Evolutionary conservation across 2,113 vertebrate species (phyloP).

Genomic region (Petrocephalus microphthalmus): DNA sequence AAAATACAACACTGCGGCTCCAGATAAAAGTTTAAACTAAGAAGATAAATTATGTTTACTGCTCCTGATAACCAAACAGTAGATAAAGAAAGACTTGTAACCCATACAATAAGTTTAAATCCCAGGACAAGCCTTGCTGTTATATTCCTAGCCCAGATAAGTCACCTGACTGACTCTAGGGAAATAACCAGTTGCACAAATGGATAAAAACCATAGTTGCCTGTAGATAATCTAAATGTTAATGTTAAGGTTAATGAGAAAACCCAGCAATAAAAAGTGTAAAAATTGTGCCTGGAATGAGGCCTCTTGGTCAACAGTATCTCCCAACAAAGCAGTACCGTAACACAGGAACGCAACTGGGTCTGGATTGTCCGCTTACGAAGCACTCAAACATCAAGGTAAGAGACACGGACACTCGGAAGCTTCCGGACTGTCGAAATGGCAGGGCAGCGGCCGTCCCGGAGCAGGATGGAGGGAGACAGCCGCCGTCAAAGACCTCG

Average conservation of each 20-base stretch:
- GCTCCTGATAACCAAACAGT: neutral
- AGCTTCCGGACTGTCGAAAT: neutral
- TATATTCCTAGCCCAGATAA: neutral
- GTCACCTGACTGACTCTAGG: neutral
- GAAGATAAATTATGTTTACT: constrained; percentile 1
- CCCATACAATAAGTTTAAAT: neutral
- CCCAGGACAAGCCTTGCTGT: neutral
- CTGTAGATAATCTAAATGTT: neutral
- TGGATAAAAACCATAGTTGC: neutral
- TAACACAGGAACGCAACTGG: neutral
- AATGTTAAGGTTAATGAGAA: neutral
- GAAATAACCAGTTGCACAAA: neutral
- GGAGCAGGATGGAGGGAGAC: neutral
- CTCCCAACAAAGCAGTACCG: neutral
- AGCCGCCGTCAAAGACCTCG: neutral
- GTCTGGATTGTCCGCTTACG: neutral
- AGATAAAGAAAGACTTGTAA: neutral
- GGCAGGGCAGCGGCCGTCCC: neutral
- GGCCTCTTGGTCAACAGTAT: neutral
- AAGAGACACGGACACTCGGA: neutral
- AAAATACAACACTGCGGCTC: neutral
- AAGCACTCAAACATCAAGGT: neutral
- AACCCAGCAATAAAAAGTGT: neutral
- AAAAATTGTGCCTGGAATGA: neutral
- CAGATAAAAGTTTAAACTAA: neutral